Base-by-base conservation (phyloP, 23 tunicate genomes). In the Trididemnum miniatum region DNA sequence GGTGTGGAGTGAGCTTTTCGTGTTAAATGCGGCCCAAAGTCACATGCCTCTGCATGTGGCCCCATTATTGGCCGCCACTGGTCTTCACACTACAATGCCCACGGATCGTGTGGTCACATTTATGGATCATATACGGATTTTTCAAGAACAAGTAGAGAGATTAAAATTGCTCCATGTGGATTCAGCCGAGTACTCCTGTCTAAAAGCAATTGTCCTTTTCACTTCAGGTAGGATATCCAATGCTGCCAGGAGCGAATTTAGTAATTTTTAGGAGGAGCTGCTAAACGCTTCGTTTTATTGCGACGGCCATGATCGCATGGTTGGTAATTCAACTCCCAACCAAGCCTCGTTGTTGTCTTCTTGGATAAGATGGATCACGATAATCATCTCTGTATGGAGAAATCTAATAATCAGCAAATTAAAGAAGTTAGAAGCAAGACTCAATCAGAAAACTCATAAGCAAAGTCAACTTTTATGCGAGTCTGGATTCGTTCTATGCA, bases 1-100 rank as follows among this genome's bases (percentile, higher is more conserved):
- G 97, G 96, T 94, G 71, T 96, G 99, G 99, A 88, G 94, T 50
- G 99, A 96, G 80, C 89, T 96, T 18, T 96, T 96, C 36, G 99
- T 96, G 65, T 83, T 96, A 0, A 96, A 96, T 84, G 99, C 97
- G 52, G 99, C 99, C 49, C 99, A 96, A 77, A 83, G 90, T 57
- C 97, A 96, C 60, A 96, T 96, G 99, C 99, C 97, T 0, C 91
- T 96, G 1, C 97, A 87, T 49, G 99, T 95, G 34, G 94, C 99
- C 23, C 97, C 97, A 1, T 77, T 96, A 52, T 76, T 91, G 64
- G 99, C 99, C 1, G 97, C 97, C n/a, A 92, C 99, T 0, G 99
- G 97, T 0, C 87, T 91, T 0, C 97, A 96, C 27, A 80, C 89
- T 22, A 67, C 98, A 0, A 80, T 90, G 88, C 71, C 89, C 35